Conservation (phyloP, 2,888 invertebrate species). For the Buathra laborator region DNA sequence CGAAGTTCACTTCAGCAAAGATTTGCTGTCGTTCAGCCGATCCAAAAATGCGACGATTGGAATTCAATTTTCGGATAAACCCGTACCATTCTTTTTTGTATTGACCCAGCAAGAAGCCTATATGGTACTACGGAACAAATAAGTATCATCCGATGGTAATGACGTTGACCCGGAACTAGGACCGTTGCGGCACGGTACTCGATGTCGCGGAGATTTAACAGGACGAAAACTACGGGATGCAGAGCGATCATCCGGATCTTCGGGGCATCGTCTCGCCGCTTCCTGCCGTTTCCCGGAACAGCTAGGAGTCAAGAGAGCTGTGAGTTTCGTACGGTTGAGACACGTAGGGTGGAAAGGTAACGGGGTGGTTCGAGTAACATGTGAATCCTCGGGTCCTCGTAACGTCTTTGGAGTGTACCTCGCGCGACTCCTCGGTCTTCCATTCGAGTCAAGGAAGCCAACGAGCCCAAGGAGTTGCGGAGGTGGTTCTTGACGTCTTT, state of each 20-base stretch:
- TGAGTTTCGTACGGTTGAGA: conserved; percentile 65
- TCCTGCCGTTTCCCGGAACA: conserved; percentile 14
- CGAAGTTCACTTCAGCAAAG: background rate
- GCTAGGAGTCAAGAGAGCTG: conserved; percentile 68
- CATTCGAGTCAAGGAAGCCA: conserved; percentile 72
- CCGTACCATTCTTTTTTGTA: background rate
- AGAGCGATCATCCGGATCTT: conserved; percentile 61
- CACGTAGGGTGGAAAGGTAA: conserved; percentile 48
- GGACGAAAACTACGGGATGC: conserved; percentile 70
- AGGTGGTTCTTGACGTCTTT: conserved; percentile 80
- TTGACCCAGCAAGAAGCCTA: background rate
- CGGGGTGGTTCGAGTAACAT: conserved; percentile 73
- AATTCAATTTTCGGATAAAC: background rate
- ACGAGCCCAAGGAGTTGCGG: conserved; percentile 73
- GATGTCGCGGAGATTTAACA: conserved; percentile 67
- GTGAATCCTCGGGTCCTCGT: conserved; percentile 78
- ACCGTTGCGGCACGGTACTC: background rate
- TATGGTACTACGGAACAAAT: conserved; percentile 14
- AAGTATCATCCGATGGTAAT: conserved; percentile 10
- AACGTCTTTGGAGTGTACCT: conserved; percentile 68
- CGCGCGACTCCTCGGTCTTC: conserved; percentile 60
- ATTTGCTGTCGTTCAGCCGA: background rate
- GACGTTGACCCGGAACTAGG: conserved; percentile 3
- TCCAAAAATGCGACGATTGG: background rate
- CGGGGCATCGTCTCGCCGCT: conserved; percentile 28